Evolutionary conservation across 1,140 invertebrate genomes (phyloP).

Genomic region (Meloidogyne chitwoodi): DNA sequence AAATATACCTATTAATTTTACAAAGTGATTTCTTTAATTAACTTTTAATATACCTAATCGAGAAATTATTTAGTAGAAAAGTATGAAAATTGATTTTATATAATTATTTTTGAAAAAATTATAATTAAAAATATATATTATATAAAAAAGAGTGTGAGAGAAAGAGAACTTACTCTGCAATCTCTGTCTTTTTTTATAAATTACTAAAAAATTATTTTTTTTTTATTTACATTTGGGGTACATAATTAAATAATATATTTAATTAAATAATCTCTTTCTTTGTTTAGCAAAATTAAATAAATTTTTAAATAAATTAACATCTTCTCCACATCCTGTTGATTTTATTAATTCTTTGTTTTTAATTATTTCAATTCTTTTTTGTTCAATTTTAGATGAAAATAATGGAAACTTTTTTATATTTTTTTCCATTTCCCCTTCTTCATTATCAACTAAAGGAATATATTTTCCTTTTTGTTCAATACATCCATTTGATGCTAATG

Average conservation of each 20-base stretch:
- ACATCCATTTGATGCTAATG: constrained; percentile 3
- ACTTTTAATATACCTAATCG: no score
- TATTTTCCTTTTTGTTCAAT: not conserved
- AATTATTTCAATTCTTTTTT: not conserved
- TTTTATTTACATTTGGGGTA: no score
- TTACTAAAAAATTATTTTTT: no score
- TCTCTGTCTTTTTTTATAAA: no score
- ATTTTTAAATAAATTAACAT: not conserved
- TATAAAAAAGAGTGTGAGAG: no score
- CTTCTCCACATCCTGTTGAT: not conserved
- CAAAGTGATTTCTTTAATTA: no score
- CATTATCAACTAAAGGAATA: not conserved
- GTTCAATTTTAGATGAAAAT: not conserved
- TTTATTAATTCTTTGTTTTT: not conserved
- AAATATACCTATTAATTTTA: no score
- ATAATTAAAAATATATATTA: no score
- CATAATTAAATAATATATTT: not conserved
- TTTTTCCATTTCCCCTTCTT: not conserved
- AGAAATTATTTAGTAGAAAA: no score
- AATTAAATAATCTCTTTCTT: not conserved
- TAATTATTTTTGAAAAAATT: no score
- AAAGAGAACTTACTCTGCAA: no score
- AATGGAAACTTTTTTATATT: not conserved
- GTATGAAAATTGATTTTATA: no score
- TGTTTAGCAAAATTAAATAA: not conserved